Conservation (phyloP, 2,888 invertebrate genomes). For the Erpobdella octoculata region DNA sequence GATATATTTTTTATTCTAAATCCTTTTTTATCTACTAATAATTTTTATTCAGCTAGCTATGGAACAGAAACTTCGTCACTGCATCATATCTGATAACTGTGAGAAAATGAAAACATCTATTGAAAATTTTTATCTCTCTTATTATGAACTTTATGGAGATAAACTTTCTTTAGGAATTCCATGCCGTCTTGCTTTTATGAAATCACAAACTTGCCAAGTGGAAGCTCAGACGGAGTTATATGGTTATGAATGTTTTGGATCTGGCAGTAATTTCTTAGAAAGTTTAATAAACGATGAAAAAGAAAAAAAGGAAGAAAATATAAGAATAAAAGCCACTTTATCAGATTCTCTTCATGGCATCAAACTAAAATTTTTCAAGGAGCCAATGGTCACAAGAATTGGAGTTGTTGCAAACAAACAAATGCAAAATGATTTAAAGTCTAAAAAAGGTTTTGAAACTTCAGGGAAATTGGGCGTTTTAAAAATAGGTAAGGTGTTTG, state of each 20-base stretch:
- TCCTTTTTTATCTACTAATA: too few relatives aligned
- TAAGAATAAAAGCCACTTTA: slow-evolving; percentile 43
- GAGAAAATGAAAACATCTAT: background rate
- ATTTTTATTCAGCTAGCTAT: too few relatives aligned
- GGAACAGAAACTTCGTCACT: too few relatives aligned
- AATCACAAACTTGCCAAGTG: too few relatives aligned
- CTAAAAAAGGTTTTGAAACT: background rate
- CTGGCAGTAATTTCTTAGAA: background rate
- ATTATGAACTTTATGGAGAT: slow-evolving; percentile 7
- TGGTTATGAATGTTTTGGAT: too few relatives aligned
- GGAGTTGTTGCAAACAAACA: background rate
- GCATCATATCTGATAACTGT: background rate
- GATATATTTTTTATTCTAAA: too few relatives aligned
- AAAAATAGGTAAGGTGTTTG: slow-evolving; percentile 26
- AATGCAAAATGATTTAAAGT: background rate
- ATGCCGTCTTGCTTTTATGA: too few relatives aligned
- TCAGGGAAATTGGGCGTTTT: background rate
- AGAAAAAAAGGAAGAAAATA: background rate
- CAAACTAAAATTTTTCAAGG: slow-evolving; percentile 46
- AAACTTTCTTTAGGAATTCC: background rate
- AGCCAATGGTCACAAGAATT: slow-evolving; percentile 18
- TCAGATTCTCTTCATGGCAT: slow-evolving; percentile 49
- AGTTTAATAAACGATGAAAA: background rate
- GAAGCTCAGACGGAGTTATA: too few relatives aligned
- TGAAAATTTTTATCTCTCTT: background rate